phyloP scores from a whole-genome alignment of 2,888 invertebrate species.

The Parascotia fuliginaria region DNA sequence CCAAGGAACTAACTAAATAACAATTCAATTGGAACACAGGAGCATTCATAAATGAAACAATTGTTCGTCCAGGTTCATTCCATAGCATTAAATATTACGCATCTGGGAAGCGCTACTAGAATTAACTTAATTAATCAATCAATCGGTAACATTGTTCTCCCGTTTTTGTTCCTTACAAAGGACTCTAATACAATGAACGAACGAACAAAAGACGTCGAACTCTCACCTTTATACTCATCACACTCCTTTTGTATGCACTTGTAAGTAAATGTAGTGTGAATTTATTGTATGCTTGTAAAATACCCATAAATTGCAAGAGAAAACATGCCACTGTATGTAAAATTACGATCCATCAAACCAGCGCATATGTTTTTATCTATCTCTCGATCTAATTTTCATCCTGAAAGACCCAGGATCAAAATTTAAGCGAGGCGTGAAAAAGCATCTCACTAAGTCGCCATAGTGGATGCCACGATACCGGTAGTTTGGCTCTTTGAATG shows the following conservation, averaged over 20 bases:
- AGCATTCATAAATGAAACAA: constrained; percentile 25
- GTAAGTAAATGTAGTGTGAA: constrained; percentile 15
- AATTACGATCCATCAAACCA: too few relatives aligned
- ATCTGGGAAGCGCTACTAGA: constrained; percentile 35
- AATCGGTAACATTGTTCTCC: constrained; percentile 66
- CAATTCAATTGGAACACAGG: constrained; percentile 13
- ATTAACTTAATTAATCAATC: constrained; percentile 76
- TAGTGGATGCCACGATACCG: too few relatives aligned
- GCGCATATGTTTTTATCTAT: too few relatives aligned
- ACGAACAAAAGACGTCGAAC: constrained; percentile 58
- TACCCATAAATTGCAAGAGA: not conserved
- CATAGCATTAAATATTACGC: constrained; percentile 47
- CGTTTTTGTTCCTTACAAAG: constrained; percentile 73
- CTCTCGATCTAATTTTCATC: too few relatives aligned
- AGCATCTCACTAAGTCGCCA: too few relatives aligned
- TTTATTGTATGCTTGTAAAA: constrained; percentile 26
- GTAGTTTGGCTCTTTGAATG: too few relatives aligned
- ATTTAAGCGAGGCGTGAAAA: too few relatives aligned
- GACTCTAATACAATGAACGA: constrained; percentile 52
- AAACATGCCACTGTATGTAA: too few relatives aligned
- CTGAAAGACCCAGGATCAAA: too few relatives aligned
- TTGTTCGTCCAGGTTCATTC: constrained; percentile 16
- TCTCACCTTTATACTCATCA: constrained; percentile 56
- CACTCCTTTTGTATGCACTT: constrained; percentile 54
- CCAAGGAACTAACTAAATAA: constrained; percentile 12